Percentiles rank a stretch among this genome's conserved stretches.
Evolutionary conservation across 2,797 vertebrate species (phyloP).

Genomic region (Siniperca obscura): DNA sequence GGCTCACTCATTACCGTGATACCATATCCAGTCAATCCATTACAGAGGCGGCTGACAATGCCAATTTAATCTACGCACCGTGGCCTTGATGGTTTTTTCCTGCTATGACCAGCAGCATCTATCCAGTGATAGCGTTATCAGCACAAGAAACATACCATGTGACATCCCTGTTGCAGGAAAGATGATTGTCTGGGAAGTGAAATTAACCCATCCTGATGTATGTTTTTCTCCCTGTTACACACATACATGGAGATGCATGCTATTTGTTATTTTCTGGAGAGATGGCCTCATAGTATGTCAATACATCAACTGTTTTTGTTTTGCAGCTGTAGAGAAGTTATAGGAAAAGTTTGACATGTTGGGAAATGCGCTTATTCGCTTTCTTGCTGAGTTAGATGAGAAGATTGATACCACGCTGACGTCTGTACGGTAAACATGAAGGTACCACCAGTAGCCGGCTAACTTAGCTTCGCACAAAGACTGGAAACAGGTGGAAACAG

Average conservation of each 20-base stretch:
- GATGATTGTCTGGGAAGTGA: conserved; percentile 16
- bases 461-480: no score
- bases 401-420: background rate
- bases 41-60: conserved; percentile 34
- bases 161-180: conserved; percentile 37
- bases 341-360: background rate
- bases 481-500: background rate
- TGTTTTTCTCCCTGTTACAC: background rate
- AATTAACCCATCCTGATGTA: conserved; percentile 6
- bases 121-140: conserved; percentile 43
- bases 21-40: conserved; percentile 62
- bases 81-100: conserved; percentile 1
- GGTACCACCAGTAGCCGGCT: no score
- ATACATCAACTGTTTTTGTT: conserved; percentile 4
- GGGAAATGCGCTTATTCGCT: background rate
- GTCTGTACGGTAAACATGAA: background rate
- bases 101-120: conserved; percentile 38
- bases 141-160: conserved; percentile 29
- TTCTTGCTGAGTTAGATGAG: background rate
- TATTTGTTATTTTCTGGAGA: conserved; percentile 7
- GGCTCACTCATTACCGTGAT: conserved; percentile 53
- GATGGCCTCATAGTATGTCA: conserved; percentile 4
- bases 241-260: conserved; percentile 7
- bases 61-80: conserved; percentile 51
- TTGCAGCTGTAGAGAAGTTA: conserved; percentile 1